Base-by-base conservation (phyloP, 2,797 vertebrate species). In the Darevskia nairensis region DNA sequence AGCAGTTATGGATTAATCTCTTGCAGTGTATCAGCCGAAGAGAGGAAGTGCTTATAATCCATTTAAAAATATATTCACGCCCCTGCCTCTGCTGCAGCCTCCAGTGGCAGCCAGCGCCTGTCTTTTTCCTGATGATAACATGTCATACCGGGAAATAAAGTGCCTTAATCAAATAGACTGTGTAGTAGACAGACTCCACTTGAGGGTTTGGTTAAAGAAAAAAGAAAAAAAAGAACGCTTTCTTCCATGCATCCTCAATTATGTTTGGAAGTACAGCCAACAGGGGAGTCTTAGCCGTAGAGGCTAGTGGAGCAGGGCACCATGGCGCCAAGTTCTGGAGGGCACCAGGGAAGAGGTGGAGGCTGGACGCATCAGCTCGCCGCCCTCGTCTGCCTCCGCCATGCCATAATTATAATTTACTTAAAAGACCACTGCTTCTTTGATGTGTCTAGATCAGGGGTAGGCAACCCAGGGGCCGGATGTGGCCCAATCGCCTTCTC, bases 11-110 rank as follows among this genome's bases (percentile, higher is more conserved):
- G 88, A 86, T 89, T 89, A 89, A 86, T 86, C 75, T 88, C 75
- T 79, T 41, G 21, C 87, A 88, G 59, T 77, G 71, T 89, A 85
- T 86, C 84, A 81, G 44, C 77, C 85, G 68, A 55, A 81, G 80
- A 75, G 44, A 75, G 84, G 88, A 89, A 81, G 78, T 89, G 71
- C 84, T 82, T 76, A 76, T 89, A 89, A 89, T 89, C 88, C 77
- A 86, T 82, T 89, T 89, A 89, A 86, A 89, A 86, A 89, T 85
- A 82, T 83, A 86, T 86, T 75, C 88, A 81, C 71, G 44, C 88
- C 71, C 71, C 78, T 79, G 21, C 78, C 55, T 76, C 84, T 81
- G 84, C 76, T 32, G 21, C 44, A 69, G 39, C 41, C 59, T 50
- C 68, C 32, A 76, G 41, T 82, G 71, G 71, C 41, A 82, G 76